Conservation (phyloP, 2,888 invertebrate species). For the Plagodis pulveraria region DNA sequence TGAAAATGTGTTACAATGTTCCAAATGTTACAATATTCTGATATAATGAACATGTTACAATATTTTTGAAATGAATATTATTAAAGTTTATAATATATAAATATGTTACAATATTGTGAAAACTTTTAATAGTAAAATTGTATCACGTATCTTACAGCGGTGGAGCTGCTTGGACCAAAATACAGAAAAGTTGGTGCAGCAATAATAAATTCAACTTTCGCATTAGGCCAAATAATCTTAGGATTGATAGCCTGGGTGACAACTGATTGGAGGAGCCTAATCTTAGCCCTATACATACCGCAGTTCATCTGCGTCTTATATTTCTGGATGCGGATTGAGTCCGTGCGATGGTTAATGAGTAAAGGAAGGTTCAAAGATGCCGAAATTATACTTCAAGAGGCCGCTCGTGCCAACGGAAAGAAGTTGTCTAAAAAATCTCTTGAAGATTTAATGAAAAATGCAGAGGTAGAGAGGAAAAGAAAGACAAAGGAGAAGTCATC, state of each 20-base stretch:
- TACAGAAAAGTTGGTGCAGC: slow-evolving; percentile 89
- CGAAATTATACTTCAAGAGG: slow-evolving; percentile 83
- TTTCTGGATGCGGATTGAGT: slow-evolving; percentile 88
- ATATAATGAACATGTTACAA: too few species aligned
- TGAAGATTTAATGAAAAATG: slow-evolving; percentile 46
- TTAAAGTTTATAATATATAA: too few species aligned
- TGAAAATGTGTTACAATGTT: too few species aligned
- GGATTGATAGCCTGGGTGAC: slow-evolving; percentile 88
- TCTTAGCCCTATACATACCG: slow-evolving; percentile 88
- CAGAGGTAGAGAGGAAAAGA: too few species aligned
- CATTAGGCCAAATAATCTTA: slow-evolving; percentile 87
- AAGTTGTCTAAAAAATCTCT: slow-evolving; percentile 55
- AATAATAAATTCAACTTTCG: slow-evolving; percentile 87
- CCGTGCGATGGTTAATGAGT: slow-evolving; percentile 90
- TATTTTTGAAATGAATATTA: too few species aligned
- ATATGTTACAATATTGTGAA: too few species aligned
- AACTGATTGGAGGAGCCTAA: slow-evolving; percentile 87
- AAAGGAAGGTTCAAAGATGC: slow-evolving; percentile 87
- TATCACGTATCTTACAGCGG: slow-evolving; percentile 74
- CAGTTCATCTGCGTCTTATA: slow-evolving; percentile 86
- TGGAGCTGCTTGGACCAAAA: slow-evolving; percentile 90
- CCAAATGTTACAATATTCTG: too few species aligned
- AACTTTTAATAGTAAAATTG: too few species aligned
- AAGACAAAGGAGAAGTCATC: slow-evolving; percentile 39
- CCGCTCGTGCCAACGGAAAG: slow-evolving; percentile 85